phyloP scores from a whole-genome alignment of 2,888 invertebrate genomes.

The Netelia melanura region DNA sequence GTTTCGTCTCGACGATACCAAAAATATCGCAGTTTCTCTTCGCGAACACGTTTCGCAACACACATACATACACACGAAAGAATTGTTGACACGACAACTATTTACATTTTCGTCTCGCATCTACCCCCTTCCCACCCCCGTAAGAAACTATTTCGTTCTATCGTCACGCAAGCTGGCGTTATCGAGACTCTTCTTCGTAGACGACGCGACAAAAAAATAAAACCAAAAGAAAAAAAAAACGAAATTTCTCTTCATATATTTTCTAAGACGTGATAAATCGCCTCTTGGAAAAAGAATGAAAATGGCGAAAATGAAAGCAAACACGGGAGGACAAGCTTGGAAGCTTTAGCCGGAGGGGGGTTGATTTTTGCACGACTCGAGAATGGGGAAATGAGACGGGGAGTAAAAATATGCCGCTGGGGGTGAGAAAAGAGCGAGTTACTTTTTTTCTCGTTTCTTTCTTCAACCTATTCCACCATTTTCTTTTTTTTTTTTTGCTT shows the following conservation, averaged over 20 bases:
- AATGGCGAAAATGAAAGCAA: slow-evolving; percentile 7
- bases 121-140: not conserved
- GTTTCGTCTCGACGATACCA: slow-evolving; percentile 17
- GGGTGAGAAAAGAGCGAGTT: slow-evolving; percentile 13
- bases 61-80: slow-evolving; percentile 13
- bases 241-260: not conserved
- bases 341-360: not conserved
- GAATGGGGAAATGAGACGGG: slow-evolving; percentile 9
- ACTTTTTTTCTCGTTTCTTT: not conserved
- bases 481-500: slow-evolving; percentile 1
- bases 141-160: slow-evolving; percentile 49
- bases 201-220: not conserved
- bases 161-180: slow-evolving; percentile 19
- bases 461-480: too few relatives aligned
- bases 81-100: slow-evolving; percentile 51
- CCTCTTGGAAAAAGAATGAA: slow-evolving; percentile 1
- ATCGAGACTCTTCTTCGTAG: slow-evolving; percentile 15
- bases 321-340: not conserved
- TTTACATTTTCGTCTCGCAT: slow-evolving; percentile 40
- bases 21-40: slow-evolving; percentile 39
- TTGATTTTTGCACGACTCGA: slow-evolving; percentile 16
- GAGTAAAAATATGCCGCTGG: slow-evolving; percentile 17
- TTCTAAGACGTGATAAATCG: not conserved
- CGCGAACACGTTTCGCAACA: slow-evolving; percentile 46
- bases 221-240: not conserved